Evolutionary conservation across 2,113 vertebrate species (phyloP), one percentile per base, ranked within the genome.

Genomic region (Heloderma charlesbogerti): DNA sequence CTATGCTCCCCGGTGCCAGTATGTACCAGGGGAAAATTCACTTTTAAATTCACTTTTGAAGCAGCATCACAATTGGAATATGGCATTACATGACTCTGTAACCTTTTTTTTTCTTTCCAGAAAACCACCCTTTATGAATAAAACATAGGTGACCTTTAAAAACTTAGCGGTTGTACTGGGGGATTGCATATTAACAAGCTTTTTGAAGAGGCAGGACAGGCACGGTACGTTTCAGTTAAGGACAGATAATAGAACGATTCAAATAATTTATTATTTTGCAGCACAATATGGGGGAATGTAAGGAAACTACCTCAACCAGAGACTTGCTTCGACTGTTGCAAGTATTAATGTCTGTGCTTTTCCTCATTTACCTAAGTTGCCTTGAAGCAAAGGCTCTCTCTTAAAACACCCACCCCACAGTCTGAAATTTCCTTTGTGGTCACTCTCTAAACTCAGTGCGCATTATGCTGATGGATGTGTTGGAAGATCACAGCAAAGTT

Each of bases 131-230:
- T 98, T 98, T 98, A 98, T 98, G 98, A 98, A 98, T 98, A 98
- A 98, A 98, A 98, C 98, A 98, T 98, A 92, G 97, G 89, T 97
- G 97, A 98, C 97, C 97, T 98, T 98, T 98, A 97, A 97, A 98
- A 98, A 98, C 97, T 98, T 98, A 97, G 97, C 97, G 96, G 97
- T 98, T 97, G 96, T 98, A 98, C 97, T 96, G 97, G 97, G 97
- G 97, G 97, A 98, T 97, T 98, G 97, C 97, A 98, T 98, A 98
- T 98, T 98, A 98, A 98, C 98, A 98, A 98, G 98, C 96, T 97
- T 98, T 98, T 98, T 98, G 97, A 98, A 97, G 98, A 98, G 97
- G 94, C 95, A 95, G 97, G 98, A 98, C 98, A 98, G 98, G 96
- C 96, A 89, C 94, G 96, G 97, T 97, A 97, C 34, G 92, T 98